phyloP scores from a whole-genome alignment of 2,113 vertebrate genomes.

The Apistogramma diplotaenia region DNA sequence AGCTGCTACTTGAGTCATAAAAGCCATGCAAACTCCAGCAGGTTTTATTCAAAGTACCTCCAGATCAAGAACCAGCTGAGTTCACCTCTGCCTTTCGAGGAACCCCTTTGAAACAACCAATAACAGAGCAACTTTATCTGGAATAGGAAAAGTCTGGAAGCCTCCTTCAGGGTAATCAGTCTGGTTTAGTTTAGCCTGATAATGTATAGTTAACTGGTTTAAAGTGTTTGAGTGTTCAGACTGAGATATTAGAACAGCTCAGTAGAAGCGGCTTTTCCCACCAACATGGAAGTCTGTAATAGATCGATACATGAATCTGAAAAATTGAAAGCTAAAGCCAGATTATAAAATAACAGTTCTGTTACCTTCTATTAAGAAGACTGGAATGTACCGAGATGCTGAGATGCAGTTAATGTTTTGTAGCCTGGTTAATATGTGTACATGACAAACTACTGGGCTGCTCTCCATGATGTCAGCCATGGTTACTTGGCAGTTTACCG shows the following conservation, averaged over 20 bases:
- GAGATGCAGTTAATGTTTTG: not conserved
- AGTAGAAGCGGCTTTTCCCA: not conserved
- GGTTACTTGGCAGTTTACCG: not conserved
- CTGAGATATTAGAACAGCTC: not conserved
- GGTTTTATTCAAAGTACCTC: too few relatives aligned
- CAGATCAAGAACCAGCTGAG: too few relatives aligned
- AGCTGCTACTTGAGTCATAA: too few relatives aligned
- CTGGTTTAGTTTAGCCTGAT: too few relatives aligned
- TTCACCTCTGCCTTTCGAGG: too few relatives aligned
- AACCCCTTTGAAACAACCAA: too few relatives aligned
- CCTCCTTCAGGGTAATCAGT: too few relatives aligned
- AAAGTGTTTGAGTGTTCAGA: not conserved
- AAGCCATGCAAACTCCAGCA: too few relatives aligned
- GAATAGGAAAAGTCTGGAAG: too few relatives aligned
- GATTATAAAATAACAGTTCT: not conserved
- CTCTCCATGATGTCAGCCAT: not conserved
- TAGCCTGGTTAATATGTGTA: not conserved
- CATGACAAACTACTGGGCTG: not conserved
- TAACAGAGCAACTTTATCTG: too few relatives aligned
- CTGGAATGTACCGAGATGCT: not conserved
- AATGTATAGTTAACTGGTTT: not conserved
- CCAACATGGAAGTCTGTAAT: not conserved
- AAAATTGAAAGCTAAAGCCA: not conserved
- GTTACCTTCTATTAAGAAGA: not conserved
- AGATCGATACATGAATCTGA: not conserved